Percentiles rank a stretch among this genome's conserved stretches.
phyloP scores from a whole-genome alignment of 2,888 invertebrate species.

The Dolichomitus sp. region DNA sequence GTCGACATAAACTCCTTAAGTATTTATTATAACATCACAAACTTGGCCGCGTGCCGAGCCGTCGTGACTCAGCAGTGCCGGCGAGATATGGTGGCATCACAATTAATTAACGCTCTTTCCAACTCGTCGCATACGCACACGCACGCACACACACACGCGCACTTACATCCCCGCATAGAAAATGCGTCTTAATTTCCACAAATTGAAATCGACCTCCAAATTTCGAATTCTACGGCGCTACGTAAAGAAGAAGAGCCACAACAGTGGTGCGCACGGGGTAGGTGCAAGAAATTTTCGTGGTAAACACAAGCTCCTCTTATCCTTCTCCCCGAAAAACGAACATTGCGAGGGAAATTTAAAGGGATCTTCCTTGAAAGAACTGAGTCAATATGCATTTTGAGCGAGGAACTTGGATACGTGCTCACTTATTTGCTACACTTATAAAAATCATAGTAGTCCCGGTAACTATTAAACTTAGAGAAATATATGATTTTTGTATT shows the following conservation, averaged over 20 bases:
- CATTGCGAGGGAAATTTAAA: slow-evolving; percentile 15
- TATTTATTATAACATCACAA: slow-evolving; percentile 86
- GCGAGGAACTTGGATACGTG: slow-evolving; percentile 70
- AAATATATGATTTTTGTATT: no score
- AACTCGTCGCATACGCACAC: slow-evolving; percentile 75
- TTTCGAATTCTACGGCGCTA: slow-evolving; percentile 62
- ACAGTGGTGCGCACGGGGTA: background rate
- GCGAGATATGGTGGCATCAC: slow-evolving; percentile 94
- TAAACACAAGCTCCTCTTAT: slow-evolving; percentile 12
- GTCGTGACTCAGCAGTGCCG: slow-evolving; percentile 86
- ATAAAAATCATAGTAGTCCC: background rate
- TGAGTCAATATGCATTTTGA: slow-evolving; percentile 52
- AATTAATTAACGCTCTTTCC: slow-evolving; percentile 85
- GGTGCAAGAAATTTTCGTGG: slow-evolving; percentile 16
- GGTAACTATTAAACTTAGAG: no score
- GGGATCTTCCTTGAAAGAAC: slow-evolving; percentile 46
- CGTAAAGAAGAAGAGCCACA: slow-evolving; percentile 55
- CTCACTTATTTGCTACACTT: slow-evolving; percentile 61
- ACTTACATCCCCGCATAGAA: slow-evolving; percentile 54
- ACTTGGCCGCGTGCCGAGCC: slow-evolving; percentile 85
- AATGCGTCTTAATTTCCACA: slow-evolving; percentile 61
- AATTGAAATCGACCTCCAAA: slow-evolving; percentile 59
- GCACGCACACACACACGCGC: slow-evolving; percentile 67
- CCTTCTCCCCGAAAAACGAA: background rate
- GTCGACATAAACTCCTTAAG: slow-evolving; percentile 81